Evolutionary conservation across 2,888 invertebrate genomes (phyloP).

Genomic region (Erebia epiphron): DNA sequence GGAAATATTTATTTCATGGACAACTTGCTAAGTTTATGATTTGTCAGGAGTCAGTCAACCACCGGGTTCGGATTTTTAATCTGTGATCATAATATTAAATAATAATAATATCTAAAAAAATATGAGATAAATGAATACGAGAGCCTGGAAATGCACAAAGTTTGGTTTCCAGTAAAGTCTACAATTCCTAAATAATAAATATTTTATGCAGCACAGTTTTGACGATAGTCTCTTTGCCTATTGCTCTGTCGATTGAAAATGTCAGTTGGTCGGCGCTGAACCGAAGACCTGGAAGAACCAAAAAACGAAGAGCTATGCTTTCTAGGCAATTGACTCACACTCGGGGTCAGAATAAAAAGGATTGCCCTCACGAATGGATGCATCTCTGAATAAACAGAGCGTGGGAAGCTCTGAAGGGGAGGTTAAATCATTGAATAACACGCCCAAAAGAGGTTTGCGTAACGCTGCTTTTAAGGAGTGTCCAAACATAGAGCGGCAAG

Average conservation of each 20-base stretch:
- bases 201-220: neutral
- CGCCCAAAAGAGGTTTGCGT: neutral
- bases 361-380: slow-evolving; percentile 21
- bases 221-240: slow-evolving; percentile 8
- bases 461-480: too few species aligned
- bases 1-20: too few species aligned
- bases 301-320: slow-evolving; percentile 18
- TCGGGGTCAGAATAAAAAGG: slow-evolving; percentile 19
- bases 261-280: slow-evolving; percentile 36
- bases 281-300: slow-evolving; percentile 27
- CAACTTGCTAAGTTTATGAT: too few species aligned
- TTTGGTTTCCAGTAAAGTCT: too few species aligned
- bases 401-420: slow-evolving; percentile 24
- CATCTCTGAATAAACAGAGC: slow-evolving; percentile 24
- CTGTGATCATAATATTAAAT: too few species aligned
- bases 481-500: too few species aligned
- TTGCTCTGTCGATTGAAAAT: slow-evolving; percentile 29
- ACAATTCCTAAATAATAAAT: neutral
- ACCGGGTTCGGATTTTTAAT: too few species aligned
- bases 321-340: slow-evolving; percentile 10
- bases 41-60: too few species aligned
- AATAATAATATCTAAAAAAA: too few species aligned
- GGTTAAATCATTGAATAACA: neutral
- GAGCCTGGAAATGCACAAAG: too few species aligned
- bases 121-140: too few species aligned